These are phyloP conservation scores for Pholis gunnellus DNA, from an alignment of 2,113 vertebrate species.

Conservation along the genomic window DNA sequence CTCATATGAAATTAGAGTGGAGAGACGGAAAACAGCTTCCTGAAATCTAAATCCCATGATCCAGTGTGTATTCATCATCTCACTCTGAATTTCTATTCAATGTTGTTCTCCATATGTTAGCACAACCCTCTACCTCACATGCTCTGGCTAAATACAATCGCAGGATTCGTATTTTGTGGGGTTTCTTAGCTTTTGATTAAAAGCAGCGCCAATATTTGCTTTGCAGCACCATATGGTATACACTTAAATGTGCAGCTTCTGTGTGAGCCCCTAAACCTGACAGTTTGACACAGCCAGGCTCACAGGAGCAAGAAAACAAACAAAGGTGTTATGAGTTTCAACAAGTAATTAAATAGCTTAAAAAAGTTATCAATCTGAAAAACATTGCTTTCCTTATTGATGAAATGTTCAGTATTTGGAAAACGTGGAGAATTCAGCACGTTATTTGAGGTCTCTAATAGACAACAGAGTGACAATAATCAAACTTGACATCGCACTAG, in stretches of 20 bases:
- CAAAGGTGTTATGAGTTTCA: constrained; percentile 17
- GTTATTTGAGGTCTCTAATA: constrained; percentile 16
- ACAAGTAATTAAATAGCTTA: constrained; percentile 3
- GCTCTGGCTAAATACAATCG: background rate
- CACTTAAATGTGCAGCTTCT: constrained; percentile 8
- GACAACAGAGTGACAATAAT: constrained; percentile 26
- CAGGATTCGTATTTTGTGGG: background rate
- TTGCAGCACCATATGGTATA: constrained; percentile 8
- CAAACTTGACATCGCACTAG: constrained; percentile 29
- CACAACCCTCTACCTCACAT: background rate
- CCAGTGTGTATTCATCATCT: constrained; percentile 19
- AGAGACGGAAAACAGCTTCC: constrained; percentile 22
- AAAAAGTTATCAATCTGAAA: constrained; percentile 14
- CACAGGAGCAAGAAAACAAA: constrained; percentile 23
- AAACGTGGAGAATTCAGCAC: background rate
- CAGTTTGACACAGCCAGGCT: constrained; percentile 16
- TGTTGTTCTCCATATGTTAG: constrained; percentile 21
- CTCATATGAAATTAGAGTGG: constrained; percentile 31
- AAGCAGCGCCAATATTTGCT: constrained; percentile 16
- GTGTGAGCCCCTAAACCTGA: constrained; percentile 25
- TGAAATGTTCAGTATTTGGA: constrained; percentile 14
- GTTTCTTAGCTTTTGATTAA: constrained; percentile 16
- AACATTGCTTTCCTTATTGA: background rate
- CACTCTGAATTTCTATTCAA: constrained; percentile 9
- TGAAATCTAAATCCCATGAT: constrained; percentile 39